Conservation (phyloP, 1,140 invertebrate species). For the Bombus sibiricus region DNA sequence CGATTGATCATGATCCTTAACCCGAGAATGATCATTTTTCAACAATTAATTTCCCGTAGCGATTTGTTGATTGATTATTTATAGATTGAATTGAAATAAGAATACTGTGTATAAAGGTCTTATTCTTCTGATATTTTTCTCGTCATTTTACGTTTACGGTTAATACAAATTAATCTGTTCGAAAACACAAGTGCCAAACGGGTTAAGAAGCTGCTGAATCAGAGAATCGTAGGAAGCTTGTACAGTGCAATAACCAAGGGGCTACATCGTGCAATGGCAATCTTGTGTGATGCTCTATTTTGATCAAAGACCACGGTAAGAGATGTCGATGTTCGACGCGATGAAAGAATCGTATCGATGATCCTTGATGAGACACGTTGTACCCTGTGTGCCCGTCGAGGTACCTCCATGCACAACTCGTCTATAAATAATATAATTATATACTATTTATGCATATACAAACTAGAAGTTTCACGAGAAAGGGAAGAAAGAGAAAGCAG, state of each 20-base stretch:
- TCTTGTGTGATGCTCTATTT: conserved; percentile 52
- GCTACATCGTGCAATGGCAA: conserved; percentile 54
- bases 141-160: neutral
- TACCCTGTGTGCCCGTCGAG: conserved; percentile 54
- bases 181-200: conserved; percentile 40
- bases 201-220: conserved; percentile 31
- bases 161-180: neutral
- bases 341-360: neutral
- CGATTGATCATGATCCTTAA: neutral
- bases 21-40: neutral
- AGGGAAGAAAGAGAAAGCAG: conserved; percentile 7
- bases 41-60: neutral
- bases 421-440: conserved; percentile 76
- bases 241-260: conserved; percentile 42
- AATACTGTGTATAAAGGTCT: neutral
- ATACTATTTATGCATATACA: conserved; percentile 74
- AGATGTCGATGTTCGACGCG: neutral
- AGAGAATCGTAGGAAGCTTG: conserved; percentile 23
- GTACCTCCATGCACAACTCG: conserved; percentile 75
- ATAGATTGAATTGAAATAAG: neutral
- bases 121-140: neutral
- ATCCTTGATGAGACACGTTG: conserved; percentile 14
- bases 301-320: neutral
- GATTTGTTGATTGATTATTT: neutral
- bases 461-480: conserved; percentile 60